Evolutionary conservation across 2,888 invertebrate species (phyloP), one percentile per base, ranked within the genome.

Genomic region (Leucozona laternaria): DNA sequence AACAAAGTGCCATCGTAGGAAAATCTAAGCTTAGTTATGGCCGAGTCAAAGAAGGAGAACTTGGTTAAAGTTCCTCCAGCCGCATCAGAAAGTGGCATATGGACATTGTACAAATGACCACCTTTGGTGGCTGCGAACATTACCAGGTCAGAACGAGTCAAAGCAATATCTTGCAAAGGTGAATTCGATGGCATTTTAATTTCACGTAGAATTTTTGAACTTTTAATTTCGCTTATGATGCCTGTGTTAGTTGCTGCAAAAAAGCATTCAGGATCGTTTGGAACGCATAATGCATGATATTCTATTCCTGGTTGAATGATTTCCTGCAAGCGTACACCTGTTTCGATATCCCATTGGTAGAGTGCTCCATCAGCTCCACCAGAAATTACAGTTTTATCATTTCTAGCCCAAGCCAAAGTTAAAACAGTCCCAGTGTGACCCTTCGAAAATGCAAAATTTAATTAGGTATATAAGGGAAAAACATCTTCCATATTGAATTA

Each of bases 361-460:
- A 98, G 95, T 0, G 97, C 97, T 0, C 98, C 98, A 90, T 98
- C 98, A 2, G 95, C 94, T 0, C 98, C 98, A 90, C 97, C 97
- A 0, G 97, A 97, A 7, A 97, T 94, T 50, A 98, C 92, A 89
- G 95, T 96, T 83, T 95, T 94, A 91, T 98, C 98, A 53, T 91
- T 90, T 50, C 88, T 89, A 0, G 92, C 90, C 92, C 92, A 93
- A 0, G 91, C 90, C 8, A 93, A 88, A 1, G 91, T 90, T 0
- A 91, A 76, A 1, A 96, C 95, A 89, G 91, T 94, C 79, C 96
- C 96, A 88, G 95, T 96, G 90, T 97, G 97, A 0, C 97, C 98
- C 93, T 97, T 96, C 81, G 97, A 40, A 31, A 20, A 53, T 53
- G 5, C 2, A 50, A 50, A 2, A 50, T 25, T 28, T 7, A 15